Evolutionary conservation across 2,888 invertebrate genomes (phyloP).

Genomic region (Leptinotarsa juncta): DNA sequence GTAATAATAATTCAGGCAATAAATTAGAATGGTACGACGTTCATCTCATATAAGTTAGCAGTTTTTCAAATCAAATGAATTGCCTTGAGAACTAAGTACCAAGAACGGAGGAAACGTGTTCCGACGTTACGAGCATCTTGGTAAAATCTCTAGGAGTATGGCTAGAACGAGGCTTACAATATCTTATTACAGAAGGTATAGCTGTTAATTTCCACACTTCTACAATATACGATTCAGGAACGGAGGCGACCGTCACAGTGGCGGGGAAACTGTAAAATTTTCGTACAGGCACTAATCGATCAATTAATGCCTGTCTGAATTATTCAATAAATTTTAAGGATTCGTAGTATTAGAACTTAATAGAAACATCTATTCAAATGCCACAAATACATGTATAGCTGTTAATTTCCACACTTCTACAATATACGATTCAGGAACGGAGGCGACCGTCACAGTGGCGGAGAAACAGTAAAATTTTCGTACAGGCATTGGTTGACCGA

Average conservation of each 20-base stretch:
- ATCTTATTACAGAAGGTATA: conserved; percentile 60
- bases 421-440: conserved; percentile 46
- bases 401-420: conserved; percentile 60
- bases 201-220: conserved; percentile 60
- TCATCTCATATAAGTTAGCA: conserved; percentile 50
- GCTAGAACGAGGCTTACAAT: conserved; percentile 51
- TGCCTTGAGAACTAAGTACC: conserved; percentile 51
- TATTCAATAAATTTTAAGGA: too few relatives aligned
- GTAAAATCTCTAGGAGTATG: conserved; percentile 52
- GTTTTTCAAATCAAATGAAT: conserved; percentile 52
- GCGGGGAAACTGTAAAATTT: neutral
- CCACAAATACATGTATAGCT: conserved; percentile 45
- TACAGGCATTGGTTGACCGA: neutral
- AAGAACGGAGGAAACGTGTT: conserved; percentile 57
- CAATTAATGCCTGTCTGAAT: too few relatives aligned
- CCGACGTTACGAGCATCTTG: conserved; percentile 51
- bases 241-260: conserved; percentile 12
- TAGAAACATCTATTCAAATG: too few relatives aligned
- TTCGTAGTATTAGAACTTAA: too few relatives aligned
- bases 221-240: conserved; percentile 49
- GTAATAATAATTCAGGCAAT: conserved; percentile 52
- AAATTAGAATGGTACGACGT: conserved; percentile 48
- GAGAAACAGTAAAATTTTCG: neutral
- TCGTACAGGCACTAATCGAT: neutral
- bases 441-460: conserved; percentile 13